Evolutionary conservation across 2,888 invertebrate species (phyloP), one percentile per base, ranked within the genome.

Genomic region (Heterodera filipjevi): DNA sequence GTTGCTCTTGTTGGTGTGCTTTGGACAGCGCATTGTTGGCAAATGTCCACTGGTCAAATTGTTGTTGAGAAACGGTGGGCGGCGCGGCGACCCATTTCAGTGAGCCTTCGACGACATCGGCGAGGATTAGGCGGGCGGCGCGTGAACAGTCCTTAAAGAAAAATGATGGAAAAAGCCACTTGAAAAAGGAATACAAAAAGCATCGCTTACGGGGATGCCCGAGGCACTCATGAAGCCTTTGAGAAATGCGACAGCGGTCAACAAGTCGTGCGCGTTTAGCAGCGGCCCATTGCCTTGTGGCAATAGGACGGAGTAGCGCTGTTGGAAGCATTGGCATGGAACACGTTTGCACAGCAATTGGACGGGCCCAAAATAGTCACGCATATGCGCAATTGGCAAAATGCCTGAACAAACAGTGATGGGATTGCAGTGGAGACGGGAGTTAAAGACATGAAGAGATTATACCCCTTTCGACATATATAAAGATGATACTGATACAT

Each of bases 371-470:
- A 85, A 87, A 66, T 85, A 84, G 88, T 98, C 94, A n/a, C 94
- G 92, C 94, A 99, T 94, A 91, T 97, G 95, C 91, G 99, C 98
- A 85, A 98, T 95, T 0, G 99, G 95, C 84, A 99, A 91, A 86
- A 99, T 96, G 33, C 88, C 88, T 88, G 72, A 78, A 86, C n/a
- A n/a, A n/a, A n/a, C n/a, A n/a, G n/a, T n/a, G n/a, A n/a, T n/a
- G n/a, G n/a, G n/a, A n/a, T n/a, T n/a, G n/a, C n/a, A n/a, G n/a
- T n/a, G n/a, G n/a, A n/a, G n/a, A n/a, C n/a, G n/a, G n/a, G n/a
- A n/a, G n/a, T n/a, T n/a, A n/a, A n/a, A n/a, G n/a, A n/a, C n/a
- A n/a, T n/a, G n/a, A n/a, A n/a, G n/a, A n/a, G n/a, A n/a, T n/a
- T n/a, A n/a, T n/a, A n/a, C n/a, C n/a, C n/a, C n/a, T n/a, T n/a